Evolutionary conservation across 2,888 invertebrate genomes (phyloP), one percentile per base, ranked within the genome.

Genomic region (Aplocera efformata): DNA sequence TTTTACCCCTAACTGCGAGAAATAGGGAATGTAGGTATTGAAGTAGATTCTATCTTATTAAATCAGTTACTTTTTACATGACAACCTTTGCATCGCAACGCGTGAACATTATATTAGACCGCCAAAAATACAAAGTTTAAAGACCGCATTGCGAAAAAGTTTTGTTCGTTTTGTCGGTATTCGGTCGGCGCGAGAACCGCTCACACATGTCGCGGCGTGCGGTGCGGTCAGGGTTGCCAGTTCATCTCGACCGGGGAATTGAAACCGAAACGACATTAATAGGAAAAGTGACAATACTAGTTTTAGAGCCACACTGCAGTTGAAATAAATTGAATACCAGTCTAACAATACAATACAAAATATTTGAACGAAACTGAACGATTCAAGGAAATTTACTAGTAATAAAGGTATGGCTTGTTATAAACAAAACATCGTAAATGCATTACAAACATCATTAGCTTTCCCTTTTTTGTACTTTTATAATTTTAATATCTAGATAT

Each of bases 111-210:
- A 59, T 66, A 73, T 72, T 67, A 67, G 54, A 65, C 59, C 53
- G 53, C 58, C 59, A 63, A 69, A 72, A 74, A 67, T 44, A 61
- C 66, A 68, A 74, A 17, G 74, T 77, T 79, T 74, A 76, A 75
- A 75, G 73, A 77, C 79, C 73, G 84, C 80, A 82, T 69, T 79
- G 81, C 77, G 81, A 79, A 79, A 82, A 80, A 80, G 63, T 81
- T 83, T 77, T 73, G 62, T 63, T 67, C 72, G 66, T 74, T 76
- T 77, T 73, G 67, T 62, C 57, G 62, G 57, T 56, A 32, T 56
- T 57, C 51, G 52, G 50, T 56, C 58, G 63, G 68, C 66, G 68
- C 44, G 49, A 40, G 37, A 41, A 32, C 66, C 67, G 67, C 59
- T 71, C 79, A 78, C 81, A 80, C 72, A 75, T 78, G 83, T 81